Conservation (phyloP, 2,113 vertebrate species). For the Shinisaurus crocodilurus region DNA sequence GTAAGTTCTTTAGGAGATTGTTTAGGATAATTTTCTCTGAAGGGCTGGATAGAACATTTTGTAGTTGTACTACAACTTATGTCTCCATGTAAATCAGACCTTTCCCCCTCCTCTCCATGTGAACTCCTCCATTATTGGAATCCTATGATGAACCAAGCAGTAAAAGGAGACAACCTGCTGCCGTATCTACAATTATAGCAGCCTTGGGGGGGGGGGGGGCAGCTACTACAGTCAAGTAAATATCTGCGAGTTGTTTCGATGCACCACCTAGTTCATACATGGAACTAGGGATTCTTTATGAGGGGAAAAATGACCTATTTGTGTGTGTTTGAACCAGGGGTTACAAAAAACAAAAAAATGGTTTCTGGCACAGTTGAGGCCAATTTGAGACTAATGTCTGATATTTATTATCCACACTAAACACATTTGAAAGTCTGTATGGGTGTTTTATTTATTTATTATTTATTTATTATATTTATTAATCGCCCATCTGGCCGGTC, state of each 20-base stretch:
- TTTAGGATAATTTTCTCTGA: background rate
- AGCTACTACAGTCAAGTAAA: background rate
- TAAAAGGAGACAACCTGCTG: background rate
- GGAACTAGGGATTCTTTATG: background rate
- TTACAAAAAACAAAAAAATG: background rate
- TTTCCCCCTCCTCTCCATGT: background rate
- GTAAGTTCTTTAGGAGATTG: background rate
- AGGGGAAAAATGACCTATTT: background rate
- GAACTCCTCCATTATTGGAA: background rate
- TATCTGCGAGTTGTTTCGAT: background rate
- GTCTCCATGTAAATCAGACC: background rate
- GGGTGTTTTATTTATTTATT: too few species aligned
- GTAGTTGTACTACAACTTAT: background rate
- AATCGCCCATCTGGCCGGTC: too few species aligned
- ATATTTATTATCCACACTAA: background rate
- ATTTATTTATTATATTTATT: too few species aligned
- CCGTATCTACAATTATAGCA: background rate
- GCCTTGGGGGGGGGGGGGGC: too few species aligned
- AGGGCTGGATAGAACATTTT: background rate
- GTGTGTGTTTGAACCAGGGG: background rate
- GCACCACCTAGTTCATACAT: background rate
- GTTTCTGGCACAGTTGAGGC: background rate
- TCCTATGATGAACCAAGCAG: background rate
- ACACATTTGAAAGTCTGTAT: background rate
- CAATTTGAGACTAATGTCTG: background rate